phyloP scores from a whole-genome alignment of 2,797 vertebrate species.

The Vipera ursinii region DNA sequence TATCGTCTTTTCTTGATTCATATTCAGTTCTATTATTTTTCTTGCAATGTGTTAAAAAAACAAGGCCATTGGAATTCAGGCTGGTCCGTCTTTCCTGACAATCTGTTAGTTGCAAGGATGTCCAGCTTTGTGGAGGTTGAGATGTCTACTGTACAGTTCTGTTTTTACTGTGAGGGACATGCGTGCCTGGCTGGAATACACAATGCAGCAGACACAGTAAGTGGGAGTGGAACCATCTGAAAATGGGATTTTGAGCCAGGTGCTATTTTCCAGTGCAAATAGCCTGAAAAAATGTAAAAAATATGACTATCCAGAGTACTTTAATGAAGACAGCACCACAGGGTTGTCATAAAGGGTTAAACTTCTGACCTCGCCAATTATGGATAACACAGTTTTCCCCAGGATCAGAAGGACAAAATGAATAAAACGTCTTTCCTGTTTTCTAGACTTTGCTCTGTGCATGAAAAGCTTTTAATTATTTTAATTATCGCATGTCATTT shows the following conservation, averaged over 20 bases:
- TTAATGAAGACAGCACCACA: neutral
- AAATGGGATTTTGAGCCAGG: neutral
- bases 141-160: constrained; percentile 34
- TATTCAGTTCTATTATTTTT: constrained; percentile 41
- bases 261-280: neutral
- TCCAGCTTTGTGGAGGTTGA: constrained; percentile 34
- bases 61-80: constrained; percentile 32
- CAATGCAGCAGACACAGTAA: constrained; percentile 7
- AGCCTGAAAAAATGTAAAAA: neutral
- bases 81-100: constrained; percentile 41
- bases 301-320: neutral
- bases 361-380: neutral
- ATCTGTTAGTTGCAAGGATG: constrained; percentile 5
- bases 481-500: neutral
- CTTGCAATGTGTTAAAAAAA: constrained; percentile 19
- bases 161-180: constrained; percentile 28
- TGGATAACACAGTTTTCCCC: too few species aligned
- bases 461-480: neutral
- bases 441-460: neutral
- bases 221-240: constrained; percentile 3
- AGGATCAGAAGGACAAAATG: neutral
- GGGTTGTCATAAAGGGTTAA: neutral
- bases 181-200: constrained; percentile 41
- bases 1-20: constrained; percentile 14
- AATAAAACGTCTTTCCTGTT: neutral